Evolutionary conservation across 2,797 vertebrate genomes (phyloP).

Genomic region (Danio kyathit): DNA sequence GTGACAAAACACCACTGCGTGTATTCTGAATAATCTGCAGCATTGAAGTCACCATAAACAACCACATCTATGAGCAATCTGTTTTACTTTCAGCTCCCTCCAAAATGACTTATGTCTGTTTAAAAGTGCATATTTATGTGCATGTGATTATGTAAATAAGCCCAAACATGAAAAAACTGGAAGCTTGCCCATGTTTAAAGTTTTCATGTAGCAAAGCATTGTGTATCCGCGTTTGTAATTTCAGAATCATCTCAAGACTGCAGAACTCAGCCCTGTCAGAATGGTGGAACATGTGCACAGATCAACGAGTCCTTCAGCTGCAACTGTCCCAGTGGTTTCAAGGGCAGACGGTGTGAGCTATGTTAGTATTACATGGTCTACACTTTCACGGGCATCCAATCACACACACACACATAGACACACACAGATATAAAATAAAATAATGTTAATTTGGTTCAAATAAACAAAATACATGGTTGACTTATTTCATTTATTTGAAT

Average conservation of each 20-base stretch:
- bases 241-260: slow-evolving; percentile 84
- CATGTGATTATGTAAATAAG: slow-evolving; percentile 29
- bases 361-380: slow-evolving; percentile 78
- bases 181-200: neutral
- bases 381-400: slow-evolving; percentile 12
- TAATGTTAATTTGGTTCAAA: no score
- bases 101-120: neutral
- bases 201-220: slow-evolving; percentile 4
- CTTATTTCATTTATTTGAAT: no score
- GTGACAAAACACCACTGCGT: neutral
- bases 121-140: slow-evolving; percentile 8
- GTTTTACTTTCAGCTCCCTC: neutral
- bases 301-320: slow-evolving; percentile 77
- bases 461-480: no score
- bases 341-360: slow-evolving; percentile 90
- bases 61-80: slow-evolving; percentile 22
- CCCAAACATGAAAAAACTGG: slow-evolving; percentile 14
- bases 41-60: slow-evolving; percentile 26
- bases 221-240: slow-evolving; percentile 56
- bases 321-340: slow-evolving; percentile 86
- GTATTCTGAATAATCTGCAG: slow-evolving; percentile 28
- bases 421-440: neutral
- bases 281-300: slow-evolving; percentile 87
- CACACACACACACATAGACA: neutral
- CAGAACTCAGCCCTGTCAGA: slow-evolving; percentile 84